Conservation (phyloP, 2,888 invertebrate species). For the Trichogramma evanescens region DNA sequence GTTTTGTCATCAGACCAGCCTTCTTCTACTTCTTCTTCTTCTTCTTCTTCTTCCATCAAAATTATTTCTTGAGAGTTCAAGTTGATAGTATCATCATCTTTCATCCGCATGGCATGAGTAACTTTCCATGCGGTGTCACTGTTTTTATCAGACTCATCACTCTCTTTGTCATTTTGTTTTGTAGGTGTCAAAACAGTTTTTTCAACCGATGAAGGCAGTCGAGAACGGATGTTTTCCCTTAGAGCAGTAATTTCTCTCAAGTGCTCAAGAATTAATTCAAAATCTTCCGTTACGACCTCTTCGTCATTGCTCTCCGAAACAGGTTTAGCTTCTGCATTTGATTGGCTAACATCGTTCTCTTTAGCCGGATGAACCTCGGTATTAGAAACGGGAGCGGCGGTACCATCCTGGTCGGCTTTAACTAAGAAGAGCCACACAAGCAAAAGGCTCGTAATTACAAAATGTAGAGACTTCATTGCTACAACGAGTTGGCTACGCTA, state of each 20-base stretch:
- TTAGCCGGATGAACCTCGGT: too few species aligned
- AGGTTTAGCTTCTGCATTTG: background rate
- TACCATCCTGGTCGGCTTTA: too few species aligned
- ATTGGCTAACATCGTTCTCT: too few species aligned
- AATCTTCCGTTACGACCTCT: slow-evolving; percentile 24
- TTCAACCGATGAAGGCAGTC: slow-evolving; percentile 30
- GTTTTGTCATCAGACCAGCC: slow-evolving; percentile 26
- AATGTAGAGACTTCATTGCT: too few species aligned
- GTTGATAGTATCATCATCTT: slow-evolving; percentile 26
- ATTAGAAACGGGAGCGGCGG: too few species aligned
- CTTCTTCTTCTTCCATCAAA: slow-evolving; percentile 8
- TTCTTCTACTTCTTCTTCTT: slow-evolving; percentile 27
- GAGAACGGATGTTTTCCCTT: slow-evolving; percentile 32
- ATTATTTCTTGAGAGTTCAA: slow-evolving; percentile 18
- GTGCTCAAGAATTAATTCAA: slow-evolving; percentile 30
- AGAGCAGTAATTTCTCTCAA: slow-evolving; percentile 32
- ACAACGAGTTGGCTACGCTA: too few species aligned
- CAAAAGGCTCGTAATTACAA: too few species aligned
- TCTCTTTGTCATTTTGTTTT: slow-evolving; percentile 24
- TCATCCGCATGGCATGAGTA: slow-evolving; percentile 27
- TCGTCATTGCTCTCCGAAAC: slow-evolving; percentile 4
- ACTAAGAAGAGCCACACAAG: too few species aligned
- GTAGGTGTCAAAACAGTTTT: slow-evolving; percentile 24
- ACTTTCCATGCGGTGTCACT: slow-evolving; percentile 29
- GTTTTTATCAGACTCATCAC: slow-evolving; percentile 18